phyloP scores from a whole-genome alignment of 2,888 invertebrate species.

The Ochlodes sylvanus region DNA sequence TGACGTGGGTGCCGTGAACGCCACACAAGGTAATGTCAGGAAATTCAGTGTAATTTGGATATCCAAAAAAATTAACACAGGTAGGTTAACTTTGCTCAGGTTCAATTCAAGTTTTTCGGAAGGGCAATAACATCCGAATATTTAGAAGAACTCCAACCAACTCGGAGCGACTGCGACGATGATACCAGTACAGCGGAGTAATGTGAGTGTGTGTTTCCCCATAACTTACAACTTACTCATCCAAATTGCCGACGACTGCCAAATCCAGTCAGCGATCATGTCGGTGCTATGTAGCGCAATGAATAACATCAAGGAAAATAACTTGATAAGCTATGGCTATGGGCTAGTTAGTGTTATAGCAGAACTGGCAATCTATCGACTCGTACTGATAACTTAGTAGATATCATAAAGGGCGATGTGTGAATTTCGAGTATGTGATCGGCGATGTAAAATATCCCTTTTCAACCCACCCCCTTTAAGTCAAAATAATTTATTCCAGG shows the following conservation, averaged over 20 bases:
- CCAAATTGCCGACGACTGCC: neutral
- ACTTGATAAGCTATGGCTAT: neutral
- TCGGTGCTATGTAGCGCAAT: constrained; percentile 15
- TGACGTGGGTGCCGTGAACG: too few species aligned
- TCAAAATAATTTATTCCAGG: too few species aligned
- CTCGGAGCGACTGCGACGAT: neutral
- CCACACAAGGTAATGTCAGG: too few species aligned
- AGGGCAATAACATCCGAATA: neutral
- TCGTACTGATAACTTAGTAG: too few species aligned
- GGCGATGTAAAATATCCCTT: too few species aligned
- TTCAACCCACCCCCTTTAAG: too few species aligned
- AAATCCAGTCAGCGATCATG: constrained; percentile 17
- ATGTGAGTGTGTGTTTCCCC: neutral
- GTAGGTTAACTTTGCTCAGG: too few species aligned
- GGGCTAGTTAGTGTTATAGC: neutral
- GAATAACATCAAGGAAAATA: constrained; percentile 28
- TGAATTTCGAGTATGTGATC: too few species aligned
- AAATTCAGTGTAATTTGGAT: too few species aligned
- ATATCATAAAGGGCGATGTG: too few species aligned
- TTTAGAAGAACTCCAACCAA: neutral
- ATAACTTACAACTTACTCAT: neutral
- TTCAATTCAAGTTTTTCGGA: neutral
- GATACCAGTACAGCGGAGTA: neutral
- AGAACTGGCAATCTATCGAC: too few species aligned
- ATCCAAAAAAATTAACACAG: too few species aligned